These are phyloP conservation scores for Polymixis flavicincta DNA, from an alignment of 2,888 invertebrate genomes.

Conservation along the genomic window DNA sequence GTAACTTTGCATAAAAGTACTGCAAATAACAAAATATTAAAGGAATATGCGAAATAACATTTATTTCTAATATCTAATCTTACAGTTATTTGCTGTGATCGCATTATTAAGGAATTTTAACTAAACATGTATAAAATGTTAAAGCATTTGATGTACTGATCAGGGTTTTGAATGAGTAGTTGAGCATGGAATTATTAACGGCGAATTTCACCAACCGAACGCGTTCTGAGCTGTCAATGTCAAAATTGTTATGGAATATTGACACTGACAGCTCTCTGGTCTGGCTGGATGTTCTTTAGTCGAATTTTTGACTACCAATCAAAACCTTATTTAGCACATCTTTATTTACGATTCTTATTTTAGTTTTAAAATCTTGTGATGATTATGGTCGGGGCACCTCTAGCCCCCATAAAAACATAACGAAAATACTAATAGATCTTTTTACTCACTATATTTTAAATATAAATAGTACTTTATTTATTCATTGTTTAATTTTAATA, in stretches of 20 bases:
- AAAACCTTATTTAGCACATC: slow-evolving; percentile 29
- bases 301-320: slow-evolving; percentile 7
- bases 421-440: slow-evolving; percentile 61
- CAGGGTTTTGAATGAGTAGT: slow-evolving; percentile 28
- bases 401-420: slow-evolving; percentile 26
- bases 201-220: too few species aligned
- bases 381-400: slow-evolving; percentile 16
- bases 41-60: slow-evolving; percentile 57
- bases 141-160: slow-evolving; percentile 24
- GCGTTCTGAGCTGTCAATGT: too few species aligned
- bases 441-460: slow-evolving; percentile 63
- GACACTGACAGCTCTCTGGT: too few species aligned
- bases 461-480: slow-evolving; percentile 67
- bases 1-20: slow-evolving; percentile 27
- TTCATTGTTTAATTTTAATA: slow-evolving; percentile 61
- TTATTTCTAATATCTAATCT: slow-evolving; percentile 56
- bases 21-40: slow-evolving; percentile 41
- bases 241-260: too few species aligned
- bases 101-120: slow-evolving; percentile 49
- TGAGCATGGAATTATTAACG: background rate
- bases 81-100: slow-evolving; percentile 59
- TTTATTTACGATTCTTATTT: slow-evolving; percentile 34
- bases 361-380: slow-evolving; percentile 53
- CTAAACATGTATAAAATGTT: slow-evolving; percentile 31
- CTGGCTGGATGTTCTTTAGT: slow-evolving; percentile 5